Percentiles rank a stretch among this genome's conserved stretches.
Evolutionary conservation across 1,140 invertebrate species (phyloP).

Genomic region (Ceratina japonica): DNA sequence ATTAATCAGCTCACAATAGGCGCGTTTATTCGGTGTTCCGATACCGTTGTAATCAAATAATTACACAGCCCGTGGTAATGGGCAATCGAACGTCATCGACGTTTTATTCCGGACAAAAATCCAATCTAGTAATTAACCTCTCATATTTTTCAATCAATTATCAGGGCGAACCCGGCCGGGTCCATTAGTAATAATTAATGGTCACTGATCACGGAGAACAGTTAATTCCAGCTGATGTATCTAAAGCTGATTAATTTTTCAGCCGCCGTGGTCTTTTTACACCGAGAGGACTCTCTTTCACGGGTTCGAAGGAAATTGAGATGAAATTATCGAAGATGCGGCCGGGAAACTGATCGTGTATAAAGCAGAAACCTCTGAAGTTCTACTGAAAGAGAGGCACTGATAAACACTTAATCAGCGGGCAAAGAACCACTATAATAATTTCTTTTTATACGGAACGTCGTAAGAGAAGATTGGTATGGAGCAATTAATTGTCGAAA

Average conservation of each 20-base stretch:
- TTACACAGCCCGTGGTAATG: no score
- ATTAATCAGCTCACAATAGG: not conserved
- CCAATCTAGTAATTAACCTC: no score
- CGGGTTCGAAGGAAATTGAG: not conserved
- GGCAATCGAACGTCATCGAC: no score
- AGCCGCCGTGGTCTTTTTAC: not conserved
- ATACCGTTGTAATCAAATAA: not conserved
- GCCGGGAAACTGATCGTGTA: not conserved
- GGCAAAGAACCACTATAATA: no score
- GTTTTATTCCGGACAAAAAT: no score
- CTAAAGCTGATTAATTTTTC: slow-evolving; percentile 12
- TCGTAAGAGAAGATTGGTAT: no score
- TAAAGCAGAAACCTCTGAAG: not conserved
- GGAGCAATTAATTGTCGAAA: no score
- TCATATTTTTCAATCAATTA: not conserved
- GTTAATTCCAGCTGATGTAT: not conserved
- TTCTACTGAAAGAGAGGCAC: not conserved
- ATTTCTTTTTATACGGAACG: no score
- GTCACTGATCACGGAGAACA: not conserved
- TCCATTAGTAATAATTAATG: not conserved
- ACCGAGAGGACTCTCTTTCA: not conserved
- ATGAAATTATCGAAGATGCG: slow-evolving; percentile 6
- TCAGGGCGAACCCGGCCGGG: not conserved
- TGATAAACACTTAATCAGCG: not conserved
- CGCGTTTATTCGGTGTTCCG: not conserved